Conservation (phyloP, 2,113 vertebrate genomes). For the Mus spicilegus region DNA sequence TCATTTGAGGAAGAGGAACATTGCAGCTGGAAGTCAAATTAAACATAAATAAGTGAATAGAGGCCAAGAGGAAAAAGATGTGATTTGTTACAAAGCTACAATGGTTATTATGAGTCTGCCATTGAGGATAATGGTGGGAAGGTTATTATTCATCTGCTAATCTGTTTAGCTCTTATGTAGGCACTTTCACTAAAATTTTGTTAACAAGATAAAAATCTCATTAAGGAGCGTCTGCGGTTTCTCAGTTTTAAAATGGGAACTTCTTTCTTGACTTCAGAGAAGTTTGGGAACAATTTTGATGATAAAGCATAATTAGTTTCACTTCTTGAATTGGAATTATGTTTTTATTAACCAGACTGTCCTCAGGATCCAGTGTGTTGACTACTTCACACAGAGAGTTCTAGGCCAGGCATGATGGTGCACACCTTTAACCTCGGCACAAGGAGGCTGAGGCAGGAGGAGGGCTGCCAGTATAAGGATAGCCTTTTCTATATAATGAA, state of each 20-base stretch:
- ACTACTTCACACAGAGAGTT: slow-evolving; percentile 12
- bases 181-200: slow-evolving; percentile 52
- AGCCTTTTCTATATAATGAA: neutral
- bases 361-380: slow-evolving; percentile 18
- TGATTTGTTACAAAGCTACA: slow-evolving; percentile 41
- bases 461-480: neutral
- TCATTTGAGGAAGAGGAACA: slow-evolving; percentile 22
- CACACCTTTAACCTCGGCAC: neutral
- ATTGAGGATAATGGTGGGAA: slow-evolving; percentile 25
- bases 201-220: slow-evolving; percentile 51
- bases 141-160: slow-evolving; percentile 20
- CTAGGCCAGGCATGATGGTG: neutral
- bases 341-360: slow-evolving; percentile 14
- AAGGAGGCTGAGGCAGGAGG: neutral
- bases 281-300: slow-evolving; percentile 40
- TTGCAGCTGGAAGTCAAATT: slow-evolving; percentile 36
- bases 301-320: slow-evolving; percentile 40
- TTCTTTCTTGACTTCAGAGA: slow-evolving; percentile 14
- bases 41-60: slow-evolving; percentile 65
- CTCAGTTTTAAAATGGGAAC: slow-evolving; percentile 63
- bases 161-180: slow-evolving; percentile 28
- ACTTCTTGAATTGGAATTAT: slow-evolving; percentile 47
- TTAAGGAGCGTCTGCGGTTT: slow-evolving; percentile 28
- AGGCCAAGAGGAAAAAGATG: slow-evolving; percentile 23
- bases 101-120: slow-evolving; percentile 33